Evolutionary conservation across 2,888 invertebrate species (phyloP), one percentile per base, ranked within the genome.

Genomic region (Chrysopilus asiliformis): DNA sequence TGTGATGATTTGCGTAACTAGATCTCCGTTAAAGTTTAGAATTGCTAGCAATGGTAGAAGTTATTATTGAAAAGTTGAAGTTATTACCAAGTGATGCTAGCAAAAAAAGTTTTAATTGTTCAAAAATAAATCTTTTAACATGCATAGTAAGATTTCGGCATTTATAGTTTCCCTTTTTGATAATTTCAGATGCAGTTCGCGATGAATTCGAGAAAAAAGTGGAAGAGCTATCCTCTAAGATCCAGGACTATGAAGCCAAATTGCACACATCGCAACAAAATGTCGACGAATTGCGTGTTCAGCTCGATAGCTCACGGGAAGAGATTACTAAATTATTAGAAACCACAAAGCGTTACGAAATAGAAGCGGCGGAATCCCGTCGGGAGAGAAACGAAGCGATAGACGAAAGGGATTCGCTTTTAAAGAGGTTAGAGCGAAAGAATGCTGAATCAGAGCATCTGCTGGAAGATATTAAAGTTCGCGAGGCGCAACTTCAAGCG

Each of bases 401-500:
- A 35, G 81, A 83, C 53, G 84, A 86, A 58, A 72, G 80, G 45
- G 81, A 84, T 58, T 75, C 77, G 43, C 64, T 83, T 32, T 68
- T 76, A 13, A 71, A 75, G 47, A 76, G 80, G 55, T 62, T 83
- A 15, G 76, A 83, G 53, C 67, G 83, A 16, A 70, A 82, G 35
- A 74, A 78, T 54, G 65, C 70, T 1, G 84, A 87, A 66, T 60
- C 84, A 26, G 80, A 83, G 53, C 69, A 79, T 34, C 58, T 84
- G 40, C 76, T 75, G 48, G 67, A 72, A 4, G 86, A 81, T 56
- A 63, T 84, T 43, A 66, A 68, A 30, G 65, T 73, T 3, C 63
- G 86, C 35, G 74, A 79, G n/a, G 71, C 74, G 47, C 85, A 87
- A 59, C 58, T 91, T 22, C 74, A 79, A 47, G 58, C 70, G 33